Conservation (phyloP, 2,113 vertebrate species). For the Microcebus ravelobensis region DNA sequence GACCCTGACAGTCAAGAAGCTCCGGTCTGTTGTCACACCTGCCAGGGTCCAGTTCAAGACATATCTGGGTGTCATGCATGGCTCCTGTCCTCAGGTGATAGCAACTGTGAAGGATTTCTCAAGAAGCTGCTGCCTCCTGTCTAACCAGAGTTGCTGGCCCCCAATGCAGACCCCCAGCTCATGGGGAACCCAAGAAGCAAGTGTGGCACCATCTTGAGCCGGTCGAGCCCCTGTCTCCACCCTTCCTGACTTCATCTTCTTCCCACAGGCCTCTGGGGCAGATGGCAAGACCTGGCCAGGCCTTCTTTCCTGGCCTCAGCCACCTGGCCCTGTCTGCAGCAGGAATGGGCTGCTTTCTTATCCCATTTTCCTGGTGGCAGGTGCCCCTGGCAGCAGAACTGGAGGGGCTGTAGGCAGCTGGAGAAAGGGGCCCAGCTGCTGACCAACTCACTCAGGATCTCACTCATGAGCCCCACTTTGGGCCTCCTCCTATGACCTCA, state of each 20-base stretch:
- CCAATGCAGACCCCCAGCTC: slow-evolving; percentile 87
- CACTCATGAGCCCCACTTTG: slow-evolving; percentile 76
- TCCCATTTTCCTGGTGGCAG: slow-evolving; percentile 31
- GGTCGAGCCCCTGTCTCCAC: slow-evolving; percentile 91
- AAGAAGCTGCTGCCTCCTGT: slow-evolving; percentile 96
- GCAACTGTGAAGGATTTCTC: slow-evolving; percentile 95
- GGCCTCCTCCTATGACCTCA: slow-evolving; percentile 80
- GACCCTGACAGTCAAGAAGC: slow-evolving; percentile 93
- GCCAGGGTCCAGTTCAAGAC: slow-evolving; percentile 93
- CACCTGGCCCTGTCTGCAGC: slow-evolving; percentile 41
- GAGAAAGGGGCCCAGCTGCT: slow-evolving; percentile 77
- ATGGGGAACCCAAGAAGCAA: slow-evolving; percentile 69
- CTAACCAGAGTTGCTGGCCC: slow-evolving; percentile 86
- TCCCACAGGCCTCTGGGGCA: slow-evolving; percentile 71
- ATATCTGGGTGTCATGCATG: slow-evolving; percentile 93
- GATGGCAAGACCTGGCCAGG: slow-evolving; percentile 61
- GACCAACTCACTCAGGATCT: slow-evolving; percentile 82
- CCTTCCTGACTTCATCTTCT: slow-evolving; percentile 61
- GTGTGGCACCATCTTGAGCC: slow-evolving; percentile 84
- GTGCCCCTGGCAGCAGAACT: slow-evolving; percentile 65
- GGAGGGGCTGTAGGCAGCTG: slow-evolving; percentile 74
- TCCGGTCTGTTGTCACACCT: slow-evolving; percentile 91
- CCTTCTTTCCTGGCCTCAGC: slow-evolving; percentile 48
- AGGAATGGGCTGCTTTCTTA: slow-evolving; percentile 43
- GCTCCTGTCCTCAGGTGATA: slow-evolving; percentile 97